Base-by-base conservation (phyloP, 1,140 invertebrate species). In the Mya arenaria region DNA sequence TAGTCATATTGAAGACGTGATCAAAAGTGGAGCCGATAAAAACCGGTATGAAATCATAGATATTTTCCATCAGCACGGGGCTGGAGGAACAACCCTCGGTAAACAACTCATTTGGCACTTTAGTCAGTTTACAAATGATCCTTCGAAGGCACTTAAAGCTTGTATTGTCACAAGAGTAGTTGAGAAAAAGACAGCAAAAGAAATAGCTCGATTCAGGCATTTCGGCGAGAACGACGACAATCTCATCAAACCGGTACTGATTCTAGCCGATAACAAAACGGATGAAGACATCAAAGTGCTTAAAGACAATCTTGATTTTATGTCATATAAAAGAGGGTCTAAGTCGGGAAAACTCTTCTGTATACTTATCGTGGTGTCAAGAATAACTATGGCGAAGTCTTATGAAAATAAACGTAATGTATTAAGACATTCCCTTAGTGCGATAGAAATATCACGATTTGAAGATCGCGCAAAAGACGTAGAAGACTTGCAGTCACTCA, bases 61-160 rank as follows among this genome's bases (percentile, higher is more conserved):
- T 3, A 77, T 77, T 8, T 32, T 60, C 4, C 73, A 77, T 23
- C 58, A 77, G 8, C 58, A 56, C 13, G 73, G 73, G 23, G 73
- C 73, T 48, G 73, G 73, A 23, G 73, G 73, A 23, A 63, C 55
- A 34, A 77, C 73, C 1, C 41, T 77, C 48, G 73, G 73, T 0
- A 77, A 36, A 65, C 73, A 77, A 39, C 25, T 77, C 10, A 32
- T 77, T 30, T 77, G 73, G 73, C 28, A 77, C 23, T 65, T 48
- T 32, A 77, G 73, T 32, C 73, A 77, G 23, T 63, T 77, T 34
- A 63, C 28, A 34, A 4, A 34, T 6, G 55, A 36, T 5, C 36
- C 39, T 25, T 37, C 36, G 36, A 65, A 65, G 23, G 39, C 56
- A 36, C 63, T 63, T 41, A 44, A 60, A 15, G 62, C 56, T 36